Conservation (phyloP, 2,113 vertebrate genomes). For the Cacatua alba region DNA sequence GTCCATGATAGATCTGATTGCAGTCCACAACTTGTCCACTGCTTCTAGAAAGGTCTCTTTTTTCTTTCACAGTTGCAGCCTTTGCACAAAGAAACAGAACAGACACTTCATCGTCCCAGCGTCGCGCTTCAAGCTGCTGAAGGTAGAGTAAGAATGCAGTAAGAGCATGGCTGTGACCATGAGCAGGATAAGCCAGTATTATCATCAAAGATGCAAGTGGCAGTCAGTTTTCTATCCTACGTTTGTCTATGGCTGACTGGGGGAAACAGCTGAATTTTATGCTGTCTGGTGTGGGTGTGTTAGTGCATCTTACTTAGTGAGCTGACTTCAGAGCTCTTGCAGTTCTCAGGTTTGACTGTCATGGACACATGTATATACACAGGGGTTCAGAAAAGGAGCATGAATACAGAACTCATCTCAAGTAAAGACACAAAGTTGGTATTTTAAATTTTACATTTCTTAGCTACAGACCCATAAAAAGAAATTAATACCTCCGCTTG, state of each 20-base stretch:
- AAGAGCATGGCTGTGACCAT: not conserved
- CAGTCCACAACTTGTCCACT: not conserved
- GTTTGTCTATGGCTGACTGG: not conserved
- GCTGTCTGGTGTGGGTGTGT: not conserved
- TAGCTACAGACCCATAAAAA: not conserved
- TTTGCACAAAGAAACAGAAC: slow-evolving; percentile 97
- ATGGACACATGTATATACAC: accelerated
- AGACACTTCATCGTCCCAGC: slow-evolving; percentile 92
- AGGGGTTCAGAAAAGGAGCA: not conserved
- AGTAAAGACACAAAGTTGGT: not conserved
- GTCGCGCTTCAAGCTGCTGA: slow-evolving; percentile 85
- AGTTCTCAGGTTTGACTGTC: not conserved
- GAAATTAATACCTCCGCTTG: not conserved
- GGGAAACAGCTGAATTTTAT: not conserved
- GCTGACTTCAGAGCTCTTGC: not conserved
- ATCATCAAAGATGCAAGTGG: not conserved
- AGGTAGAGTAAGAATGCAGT: slow-evolving; percentile 76
- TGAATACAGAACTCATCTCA: not conserved
- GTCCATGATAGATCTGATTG: not conserved
- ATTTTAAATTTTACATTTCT: not conserved
- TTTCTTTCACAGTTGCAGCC: slow-evolving; percentile 87
- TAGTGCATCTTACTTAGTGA: not conserved
- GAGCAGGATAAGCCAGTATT: not conserved
- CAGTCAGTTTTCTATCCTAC: not conserved
- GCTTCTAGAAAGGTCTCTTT: not conserved